Conservation (phyloP, 2,797 vertebrate genomes). For the Clamator glandarius region DNA sequence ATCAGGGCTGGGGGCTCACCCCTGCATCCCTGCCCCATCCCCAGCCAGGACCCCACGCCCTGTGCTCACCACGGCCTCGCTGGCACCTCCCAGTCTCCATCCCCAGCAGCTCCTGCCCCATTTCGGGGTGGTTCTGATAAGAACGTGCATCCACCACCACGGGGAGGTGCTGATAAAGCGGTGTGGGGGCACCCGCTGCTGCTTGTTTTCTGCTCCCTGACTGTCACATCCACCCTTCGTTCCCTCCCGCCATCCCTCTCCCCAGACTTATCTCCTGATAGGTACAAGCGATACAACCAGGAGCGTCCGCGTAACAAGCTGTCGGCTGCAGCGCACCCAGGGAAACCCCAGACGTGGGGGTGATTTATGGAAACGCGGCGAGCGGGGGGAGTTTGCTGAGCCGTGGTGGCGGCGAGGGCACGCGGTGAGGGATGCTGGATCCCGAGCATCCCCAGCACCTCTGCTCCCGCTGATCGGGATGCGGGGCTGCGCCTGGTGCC, state of each 20-base stretch:
- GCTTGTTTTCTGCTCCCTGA: neutral
- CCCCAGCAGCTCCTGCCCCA: neutral
- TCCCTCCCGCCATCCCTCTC: neutral
- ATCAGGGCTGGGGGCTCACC: neutral
- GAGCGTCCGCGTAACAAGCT: neutral
- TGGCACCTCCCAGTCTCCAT: neutral
- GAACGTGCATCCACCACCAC: neutral
- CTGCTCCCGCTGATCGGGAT: too few species aligned
- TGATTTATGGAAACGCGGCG: neutral
- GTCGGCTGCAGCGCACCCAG: neutral
- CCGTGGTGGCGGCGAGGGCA: neutral
- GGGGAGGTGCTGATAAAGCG: neutral
- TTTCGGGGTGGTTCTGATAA: rapidly evolving
- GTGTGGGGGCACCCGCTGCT: neutral
- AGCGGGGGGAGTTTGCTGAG: neutral
- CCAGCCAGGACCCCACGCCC: neutral
- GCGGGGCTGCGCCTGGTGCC: neutral
- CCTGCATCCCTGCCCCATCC: rapidly evolving
- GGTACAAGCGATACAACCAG: neutral
- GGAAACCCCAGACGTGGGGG: neutral
- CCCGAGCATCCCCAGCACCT: too few species aligned
- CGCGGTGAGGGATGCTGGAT: neutral
- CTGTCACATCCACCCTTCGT: neutral
- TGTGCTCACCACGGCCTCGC: neutral
- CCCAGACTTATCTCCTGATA: neutral